These are phyloP conservation scores for Lamellibrachia columna DNA, from an alignment of 2,888 invertebrate genomes.

Conservation along the genomic window DNA sequence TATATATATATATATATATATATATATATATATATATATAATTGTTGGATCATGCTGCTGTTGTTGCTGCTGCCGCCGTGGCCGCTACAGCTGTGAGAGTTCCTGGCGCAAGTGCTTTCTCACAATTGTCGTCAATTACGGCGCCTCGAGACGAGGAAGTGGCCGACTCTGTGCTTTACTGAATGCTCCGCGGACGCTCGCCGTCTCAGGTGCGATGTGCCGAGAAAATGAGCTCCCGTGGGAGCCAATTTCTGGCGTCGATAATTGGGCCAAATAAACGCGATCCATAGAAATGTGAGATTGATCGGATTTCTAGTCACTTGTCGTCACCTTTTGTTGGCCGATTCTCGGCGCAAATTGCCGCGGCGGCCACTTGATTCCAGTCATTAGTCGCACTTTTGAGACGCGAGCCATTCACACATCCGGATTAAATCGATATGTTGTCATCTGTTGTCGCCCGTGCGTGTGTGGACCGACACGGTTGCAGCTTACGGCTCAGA, in stretches of 20 bases:
- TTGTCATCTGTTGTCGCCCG: not conserved
- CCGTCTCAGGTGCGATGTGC: not conserved
- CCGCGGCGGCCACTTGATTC: not conserved
- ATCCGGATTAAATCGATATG: not conserved
- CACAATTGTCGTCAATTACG: not conserved
- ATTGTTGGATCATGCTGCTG: not conserved
- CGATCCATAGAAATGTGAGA: slow-evolving; percentile 16
- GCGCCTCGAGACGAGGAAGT: not conserved
- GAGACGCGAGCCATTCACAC: slow-evolving; percentile 3
- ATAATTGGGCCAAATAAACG: slow-evolving; percentile 10
- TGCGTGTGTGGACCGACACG: not conserved
- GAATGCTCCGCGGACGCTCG: not conserved
- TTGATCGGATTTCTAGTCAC: not conserved
- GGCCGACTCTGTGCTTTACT: not conserved
- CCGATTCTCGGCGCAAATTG: slow-evolving; percentile 10
- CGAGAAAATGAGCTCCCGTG: not conserved
- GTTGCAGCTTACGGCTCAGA: not conserved
- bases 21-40: too few species aligned
- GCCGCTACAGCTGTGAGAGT: not conserved
- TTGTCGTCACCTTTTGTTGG: slow-evolving; percentile 4
- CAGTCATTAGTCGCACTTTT: slow-evolving; percentile 3
- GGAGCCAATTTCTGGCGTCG: slow-evolving; percentile 2
- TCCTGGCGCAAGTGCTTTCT: not conserved
- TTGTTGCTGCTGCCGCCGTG: not conserved
- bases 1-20: too few species aligned